These are phyloP conservation scores for Cossypha niveicapilla DNA, from an alignment of 2,797 vertebrate species.

Conservation along the genomic window DNA sequence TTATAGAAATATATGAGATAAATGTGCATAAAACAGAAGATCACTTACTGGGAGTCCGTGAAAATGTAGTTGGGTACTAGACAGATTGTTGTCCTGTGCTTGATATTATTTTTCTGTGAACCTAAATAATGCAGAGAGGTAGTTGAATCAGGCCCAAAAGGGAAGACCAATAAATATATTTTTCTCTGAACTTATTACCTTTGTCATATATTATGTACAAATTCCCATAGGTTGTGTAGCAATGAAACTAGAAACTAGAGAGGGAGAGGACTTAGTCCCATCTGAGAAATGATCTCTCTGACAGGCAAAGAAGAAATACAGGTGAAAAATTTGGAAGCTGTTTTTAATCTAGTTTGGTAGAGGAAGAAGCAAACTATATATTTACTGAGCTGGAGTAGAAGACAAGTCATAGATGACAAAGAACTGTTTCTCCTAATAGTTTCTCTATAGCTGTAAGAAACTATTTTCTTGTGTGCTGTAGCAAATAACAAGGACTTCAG, in stretches of 20 bases:
- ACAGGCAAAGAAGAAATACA: background rate
- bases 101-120: background rate
- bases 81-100: background rate
- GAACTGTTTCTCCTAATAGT: background rate
- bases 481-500: background rate
- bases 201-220: background rate
- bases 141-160: background rate
- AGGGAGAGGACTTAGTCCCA: background rate
- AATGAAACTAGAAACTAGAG: background rate
- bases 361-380: background rate
- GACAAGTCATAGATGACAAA: background rate
- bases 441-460: conserved; percentile 1
- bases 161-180: background rate
- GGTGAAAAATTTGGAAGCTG: background rate
- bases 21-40: background rate
- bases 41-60: background rate
- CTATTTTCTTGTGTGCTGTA: background rate
- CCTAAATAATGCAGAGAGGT: background rate
- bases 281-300: background rate
- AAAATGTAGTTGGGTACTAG: background rate
- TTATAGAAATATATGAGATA: background rate
- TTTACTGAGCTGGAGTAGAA: background rate
- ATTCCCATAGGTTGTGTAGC: background rate
- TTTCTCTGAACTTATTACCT: background rate
- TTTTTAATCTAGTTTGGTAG: background rate